Conservation (phyloP, 2,113 vertebrate species). For the Onychorhynchus coronatus region DNA sequence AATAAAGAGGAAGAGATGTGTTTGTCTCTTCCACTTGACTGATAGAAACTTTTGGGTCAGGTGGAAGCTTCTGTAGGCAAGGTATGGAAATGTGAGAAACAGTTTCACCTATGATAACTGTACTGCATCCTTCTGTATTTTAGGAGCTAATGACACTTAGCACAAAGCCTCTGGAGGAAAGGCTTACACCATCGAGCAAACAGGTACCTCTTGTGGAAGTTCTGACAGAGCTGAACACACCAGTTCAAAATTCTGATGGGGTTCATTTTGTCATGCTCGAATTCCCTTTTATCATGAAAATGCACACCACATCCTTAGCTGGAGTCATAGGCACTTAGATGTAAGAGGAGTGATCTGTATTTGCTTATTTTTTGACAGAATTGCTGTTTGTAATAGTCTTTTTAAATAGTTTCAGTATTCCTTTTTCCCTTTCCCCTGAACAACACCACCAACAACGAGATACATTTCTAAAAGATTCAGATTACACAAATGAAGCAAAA, state of each 20-base stretch:
- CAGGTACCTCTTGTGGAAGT: slow-evolving; percentile 74
- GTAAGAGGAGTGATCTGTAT: neutral
- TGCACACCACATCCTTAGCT: neutral
- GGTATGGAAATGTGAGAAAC: neutral
- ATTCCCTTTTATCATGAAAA: neutral
- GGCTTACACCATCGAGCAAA: slow-evolving; percentile 82
- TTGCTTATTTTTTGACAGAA: neutral
- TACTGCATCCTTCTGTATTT: slow-evolving; percentile 5
- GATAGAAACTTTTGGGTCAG: neutral
- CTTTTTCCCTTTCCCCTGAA: neutral
- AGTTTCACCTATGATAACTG: neutral
- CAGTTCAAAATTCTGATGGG: neutral
- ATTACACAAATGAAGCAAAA: neutral
- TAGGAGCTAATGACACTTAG: slow-evolving; percentile 90
- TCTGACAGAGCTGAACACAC: neutral
- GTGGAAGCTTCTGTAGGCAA: neutral
- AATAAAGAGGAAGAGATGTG: neutral
- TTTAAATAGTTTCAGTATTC: neutral
- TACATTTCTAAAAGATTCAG: neutral
- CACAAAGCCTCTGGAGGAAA: slow-evolving; percentile 82
- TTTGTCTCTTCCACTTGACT: neutral
- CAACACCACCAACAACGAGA: neutral
- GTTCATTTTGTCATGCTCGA: neutral
- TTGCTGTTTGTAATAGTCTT: neutral
- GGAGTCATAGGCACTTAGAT: neutral